These are phyloP conservation scores for Cordilura impudica DNA, from an alignment of 2,888 invertebrate genomes.

Conservation along the genomic window DNA sequence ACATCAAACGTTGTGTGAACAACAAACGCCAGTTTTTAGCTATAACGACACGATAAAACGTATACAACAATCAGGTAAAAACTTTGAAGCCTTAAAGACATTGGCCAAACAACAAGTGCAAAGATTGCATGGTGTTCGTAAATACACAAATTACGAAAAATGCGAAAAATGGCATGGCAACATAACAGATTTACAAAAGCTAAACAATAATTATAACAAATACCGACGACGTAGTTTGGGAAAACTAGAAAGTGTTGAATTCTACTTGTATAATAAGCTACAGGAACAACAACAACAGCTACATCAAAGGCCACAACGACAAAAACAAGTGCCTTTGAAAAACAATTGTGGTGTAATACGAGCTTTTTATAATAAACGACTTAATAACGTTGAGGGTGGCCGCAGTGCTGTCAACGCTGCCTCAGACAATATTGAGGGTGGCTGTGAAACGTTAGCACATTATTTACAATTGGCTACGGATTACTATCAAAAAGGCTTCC, in stretches of 20 bases:
- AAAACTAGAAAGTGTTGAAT: constrained; percentile 59
- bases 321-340: constrained; percentile 17
- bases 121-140: not conserved
- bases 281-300: constrained; percentile 41
- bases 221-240: constrained; percentile 47
- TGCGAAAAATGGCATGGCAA: constrained; percentile 8
- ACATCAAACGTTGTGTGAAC: constrained; percentile 69
- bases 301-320: too few relatives aligned
- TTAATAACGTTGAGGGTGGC: not conserved
- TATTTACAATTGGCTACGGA: constrained; percentile 73
- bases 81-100: constrained; percentile 28
- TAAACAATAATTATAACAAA: constrained; percentile 11
- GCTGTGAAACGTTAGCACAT: constrained; percentile 54
- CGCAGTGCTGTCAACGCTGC: not conserved
- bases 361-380: constrained; percentile 2
- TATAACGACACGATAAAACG: constrained; percentile 71
- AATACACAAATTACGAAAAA: not conserved
- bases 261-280: constrained; percentile 1
- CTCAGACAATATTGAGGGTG: constrained; percentile 4
- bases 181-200: constrained; percentile 1
- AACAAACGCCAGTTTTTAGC: constrained; percentile 66
- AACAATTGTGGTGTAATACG: constrained; percentile 29
- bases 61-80: constrained; percentile 67
- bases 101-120: constrained; percentile 38
- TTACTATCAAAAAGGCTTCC: constrained; percentile 75